A percentile compares a stretch with the other conserved stretches of the same genome.
These are phyloP conservation scores for Drosophila sproati DNA, from an alignment of 1,140 invertebrate genomes.

Conservation along the genomic window DNA sequence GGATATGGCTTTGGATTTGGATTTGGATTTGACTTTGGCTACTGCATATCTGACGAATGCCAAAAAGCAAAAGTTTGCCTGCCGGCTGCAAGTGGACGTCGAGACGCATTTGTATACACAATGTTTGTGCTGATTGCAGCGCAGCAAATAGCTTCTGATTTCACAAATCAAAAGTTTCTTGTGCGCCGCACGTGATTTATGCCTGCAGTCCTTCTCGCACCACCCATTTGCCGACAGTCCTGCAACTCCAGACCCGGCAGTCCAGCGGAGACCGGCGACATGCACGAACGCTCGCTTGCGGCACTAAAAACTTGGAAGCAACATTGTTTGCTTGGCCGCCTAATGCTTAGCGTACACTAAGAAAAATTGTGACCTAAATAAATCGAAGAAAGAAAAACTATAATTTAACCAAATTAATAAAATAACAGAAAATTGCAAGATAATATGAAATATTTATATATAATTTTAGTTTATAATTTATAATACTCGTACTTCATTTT, in stretches of 20 bases:
- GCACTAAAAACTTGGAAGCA: conserved; percentile 1
- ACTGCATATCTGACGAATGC: conserved; percentile 75
- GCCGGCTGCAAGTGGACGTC: conserved; percentile 38
- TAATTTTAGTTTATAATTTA: too few relatives aligned
- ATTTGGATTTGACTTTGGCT: conserved; percentile 33
- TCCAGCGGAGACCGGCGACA: conserved; percentile 37
- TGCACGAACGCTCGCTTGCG: conserved; percentile 55
- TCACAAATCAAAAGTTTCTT: conserved; percentile 84
- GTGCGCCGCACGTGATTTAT: conserved; percentile 83
- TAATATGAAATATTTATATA: too few relatives aligned
- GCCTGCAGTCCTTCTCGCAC: conserved; percentile 59
- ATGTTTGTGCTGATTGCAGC: conserved; percentile 84
- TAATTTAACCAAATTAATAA: neutral
- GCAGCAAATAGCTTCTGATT: conserved; percentile 84
- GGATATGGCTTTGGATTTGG: conserved; percentile 11
- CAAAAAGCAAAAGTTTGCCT: conserved; percentile 77
- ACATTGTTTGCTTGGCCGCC: conserved; percentile 1
- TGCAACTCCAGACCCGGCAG: conserved; percentile 1
- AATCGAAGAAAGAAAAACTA: too few relatives aligned
- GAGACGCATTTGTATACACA: conserved; percentile 54
- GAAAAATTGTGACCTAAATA: neutral
- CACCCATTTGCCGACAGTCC: conserved; percentile 18
- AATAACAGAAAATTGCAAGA: neutral
- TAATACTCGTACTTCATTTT: too few relatives aligned
- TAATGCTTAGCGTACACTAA: neutral